phyloP scores from a whole-genome alignment of 2,113 vertebrate species.

The Perca flavescens region DNA sequence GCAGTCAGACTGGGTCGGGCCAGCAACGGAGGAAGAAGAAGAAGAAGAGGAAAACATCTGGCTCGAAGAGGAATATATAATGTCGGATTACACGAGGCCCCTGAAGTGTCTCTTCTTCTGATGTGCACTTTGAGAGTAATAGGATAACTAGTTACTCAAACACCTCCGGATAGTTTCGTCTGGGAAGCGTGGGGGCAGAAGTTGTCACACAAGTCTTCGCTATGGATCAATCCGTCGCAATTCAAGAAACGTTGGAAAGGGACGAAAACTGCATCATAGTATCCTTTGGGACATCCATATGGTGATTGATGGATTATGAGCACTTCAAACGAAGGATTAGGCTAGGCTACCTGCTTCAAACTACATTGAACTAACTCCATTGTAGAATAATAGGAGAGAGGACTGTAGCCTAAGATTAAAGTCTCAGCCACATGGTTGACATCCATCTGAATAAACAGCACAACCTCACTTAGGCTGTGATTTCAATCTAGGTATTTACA shows the following conservation, averaged over 20 bases:
- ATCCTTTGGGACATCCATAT: conserved; percentile 83
- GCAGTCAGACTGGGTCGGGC: conserved; percentile 68
- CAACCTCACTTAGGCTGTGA: too few relatives aligned
- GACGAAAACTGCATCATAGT: conserved; percentile 88
- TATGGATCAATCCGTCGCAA: conserved; percentile 94
- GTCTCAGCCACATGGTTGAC: background rate
- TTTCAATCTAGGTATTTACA: background rate
- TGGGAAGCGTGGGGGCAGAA: background rate
- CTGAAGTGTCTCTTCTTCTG: background rate
- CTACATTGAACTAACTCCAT: background rate
- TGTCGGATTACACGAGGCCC: conserved; percentile 31
- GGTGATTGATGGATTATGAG: background rate
- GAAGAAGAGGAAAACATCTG: conserved; percentile 50
- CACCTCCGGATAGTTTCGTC: conserved; percentile 7
- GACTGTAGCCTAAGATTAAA: background rate
- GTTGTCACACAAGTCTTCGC: conserved; percentile 13
- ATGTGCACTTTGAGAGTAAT: background rate
- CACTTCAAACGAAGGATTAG: background rate
- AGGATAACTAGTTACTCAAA: background rate
- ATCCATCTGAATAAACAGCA: background rate
- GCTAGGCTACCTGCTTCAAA: background rate
- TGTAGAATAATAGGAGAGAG: background rate
- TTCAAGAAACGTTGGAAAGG: conserved; percentile 88
- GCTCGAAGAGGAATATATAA: conserved; percentile 29
- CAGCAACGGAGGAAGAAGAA: conserved; percentile 2